Evolutionary conservation across 64 coral and sea anemone species (phyloP).

Genomic region (Anthopleura sola): DNA sequence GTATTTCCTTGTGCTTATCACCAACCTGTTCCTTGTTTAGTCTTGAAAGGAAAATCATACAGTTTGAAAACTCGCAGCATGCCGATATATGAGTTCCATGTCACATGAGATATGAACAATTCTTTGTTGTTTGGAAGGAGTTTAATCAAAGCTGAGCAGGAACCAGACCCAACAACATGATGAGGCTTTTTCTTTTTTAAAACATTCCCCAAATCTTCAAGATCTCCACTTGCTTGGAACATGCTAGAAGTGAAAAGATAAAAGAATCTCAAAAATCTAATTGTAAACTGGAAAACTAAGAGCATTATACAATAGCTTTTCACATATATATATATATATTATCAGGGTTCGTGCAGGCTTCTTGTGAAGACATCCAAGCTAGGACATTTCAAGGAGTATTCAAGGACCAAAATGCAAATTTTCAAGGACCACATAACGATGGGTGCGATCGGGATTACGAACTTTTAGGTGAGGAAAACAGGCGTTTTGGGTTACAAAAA

Average conservation of each 20-base stretch:
- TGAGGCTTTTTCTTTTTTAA: conserved; percentile 64
- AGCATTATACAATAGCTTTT: background rate
- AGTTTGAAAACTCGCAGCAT: conserved; percentile 88
- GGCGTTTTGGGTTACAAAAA: too few relatives aligned
- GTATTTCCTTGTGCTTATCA: background rate
- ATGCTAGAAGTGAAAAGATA: conserved; percentile 22
- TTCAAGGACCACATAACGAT: too few relatives aligned
- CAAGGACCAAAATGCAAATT: too few relatives aligned
- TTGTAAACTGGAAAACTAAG: background rate
- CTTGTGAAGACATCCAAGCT: too few relatives aligned
- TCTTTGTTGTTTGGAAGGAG: conserved; percentile 88
- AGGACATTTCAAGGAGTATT: too few relatives aligned
- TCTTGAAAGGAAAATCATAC: conserved; percentile 65
- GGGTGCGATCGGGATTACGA: too few relatives aligned
- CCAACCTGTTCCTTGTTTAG: conserved; percentile 56
- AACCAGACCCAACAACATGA: conserved; percentile 66
- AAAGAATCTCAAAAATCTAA: background rate
- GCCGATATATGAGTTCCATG: conserved; percentile 49
- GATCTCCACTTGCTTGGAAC: conserved; percentile 60
- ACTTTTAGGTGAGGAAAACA: too few relatives aligned
- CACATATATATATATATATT: too few relatives aligned
- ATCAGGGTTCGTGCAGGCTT: too few relatives aligned
- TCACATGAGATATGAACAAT: conserved; percentile 92
- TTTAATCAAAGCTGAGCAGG: conserved; percentile 92
- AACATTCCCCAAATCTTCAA: conserved; percentile 40